phyloP scores from a whole-genome alignment of 2,113 vertebrate species.

The Gyps fulvus region DNA sequence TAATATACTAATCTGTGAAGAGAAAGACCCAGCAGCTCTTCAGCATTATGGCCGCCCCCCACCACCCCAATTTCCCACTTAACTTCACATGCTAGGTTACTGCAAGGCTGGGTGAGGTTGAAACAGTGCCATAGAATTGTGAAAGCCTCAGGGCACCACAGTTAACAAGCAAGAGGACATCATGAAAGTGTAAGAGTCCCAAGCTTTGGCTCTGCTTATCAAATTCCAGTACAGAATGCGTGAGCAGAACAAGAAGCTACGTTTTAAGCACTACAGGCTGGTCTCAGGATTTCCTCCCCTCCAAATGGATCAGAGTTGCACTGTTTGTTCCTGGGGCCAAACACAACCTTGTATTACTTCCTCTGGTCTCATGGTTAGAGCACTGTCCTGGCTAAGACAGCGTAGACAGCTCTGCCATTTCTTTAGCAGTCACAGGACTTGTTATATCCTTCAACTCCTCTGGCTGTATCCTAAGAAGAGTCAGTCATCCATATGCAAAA shows the following conservation, averaged over 20 bases:
- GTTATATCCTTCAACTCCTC: not conserved
- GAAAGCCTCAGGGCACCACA: not conserved
- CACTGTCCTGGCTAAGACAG: not conserved
- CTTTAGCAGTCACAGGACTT: not conserved
- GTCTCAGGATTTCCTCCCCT: not conserved
- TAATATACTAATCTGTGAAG: not conserved
- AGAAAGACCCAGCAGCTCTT: not conserved
- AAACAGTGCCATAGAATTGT: not conserved
- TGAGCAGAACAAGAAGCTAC: not conserved
- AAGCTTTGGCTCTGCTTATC: not conserved
- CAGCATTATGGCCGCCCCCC: rapidly evolving
- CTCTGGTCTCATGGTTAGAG: not conserved
- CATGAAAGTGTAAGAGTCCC: not conserved
- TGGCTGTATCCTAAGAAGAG: not conserved
- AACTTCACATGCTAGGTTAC: not conserved
- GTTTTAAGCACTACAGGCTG: not conserved
- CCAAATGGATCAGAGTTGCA: not conserved
- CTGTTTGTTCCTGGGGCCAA: not conserved
- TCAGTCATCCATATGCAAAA: not conserved
- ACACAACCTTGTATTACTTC: not conserved
- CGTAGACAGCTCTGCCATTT: not conserved
- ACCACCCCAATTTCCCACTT: rapidly evolving
- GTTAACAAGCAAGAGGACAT: not conserved
- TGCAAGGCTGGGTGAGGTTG: not conserved
- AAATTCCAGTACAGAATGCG: not conserved